These are phyloP conservation scores for Thamnaconus septentrionalis DNA, from an alignment of 2,113 vertebrate genomes.

Conservation along the genomic window DNA sequence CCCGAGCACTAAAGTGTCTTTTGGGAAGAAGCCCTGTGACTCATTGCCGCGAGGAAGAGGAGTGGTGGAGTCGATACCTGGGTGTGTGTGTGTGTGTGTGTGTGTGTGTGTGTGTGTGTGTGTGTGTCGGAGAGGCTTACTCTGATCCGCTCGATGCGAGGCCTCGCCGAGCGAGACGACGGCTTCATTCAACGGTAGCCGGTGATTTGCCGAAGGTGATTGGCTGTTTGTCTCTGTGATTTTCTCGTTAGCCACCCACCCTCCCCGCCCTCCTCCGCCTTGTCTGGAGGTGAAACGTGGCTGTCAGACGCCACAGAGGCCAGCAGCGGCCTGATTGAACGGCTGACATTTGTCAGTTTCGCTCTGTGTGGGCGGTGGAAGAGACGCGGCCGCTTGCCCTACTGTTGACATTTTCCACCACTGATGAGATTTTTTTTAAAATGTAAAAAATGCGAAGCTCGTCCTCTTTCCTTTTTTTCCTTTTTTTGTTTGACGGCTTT, in stretches of 20 bases:
- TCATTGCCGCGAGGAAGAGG: constrained; percentile 5
- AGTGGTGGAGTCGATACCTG: constrained; percentile 23
- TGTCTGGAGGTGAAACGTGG: constrained; percentile 9
- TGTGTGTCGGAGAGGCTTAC: constrained; percentile 5
- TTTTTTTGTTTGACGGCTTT: constrained; percentile 26
- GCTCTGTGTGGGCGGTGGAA: constrained; percentile 9
- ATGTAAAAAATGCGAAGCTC: neutral
- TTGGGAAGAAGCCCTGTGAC: constrained; percentile 35
- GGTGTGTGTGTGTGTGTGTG: neutral
- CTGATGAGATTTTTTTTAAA: constrained; percentile 13
- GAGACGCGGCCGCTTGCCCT: constrained; percentile 28
- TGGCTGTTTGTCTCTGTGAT: neutral
- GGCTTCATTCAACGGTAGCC: constrained; percentile 1
- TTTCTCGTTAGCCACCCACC: neutral
- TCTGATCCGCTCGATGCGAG: constrained; percentile 3
- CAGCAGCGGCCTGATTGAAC: constrained; percentile 42
- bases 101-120: neutral
- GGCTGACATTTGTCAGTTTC: constrained; percentile 54
- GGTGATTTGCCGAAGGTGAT: constrained; percentile 25
- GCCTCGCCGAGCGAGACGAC: constrained; percentile 12
- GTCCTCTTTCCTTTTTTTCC: neutral
- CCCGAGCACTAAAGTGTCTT: constrained; percentile 40
- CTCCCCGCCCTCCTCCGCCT: neutral
- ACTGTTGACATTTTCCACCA: constrained; percentile 50
- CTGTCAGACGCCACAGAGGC: constrained; percentile 47